A percentile compares a stretch with the other conserved stretches of the same genome.
phyloP scores from a whole-genome alignment of 2,113 vertebrate species.

The Lepus europaeus region DNA sequence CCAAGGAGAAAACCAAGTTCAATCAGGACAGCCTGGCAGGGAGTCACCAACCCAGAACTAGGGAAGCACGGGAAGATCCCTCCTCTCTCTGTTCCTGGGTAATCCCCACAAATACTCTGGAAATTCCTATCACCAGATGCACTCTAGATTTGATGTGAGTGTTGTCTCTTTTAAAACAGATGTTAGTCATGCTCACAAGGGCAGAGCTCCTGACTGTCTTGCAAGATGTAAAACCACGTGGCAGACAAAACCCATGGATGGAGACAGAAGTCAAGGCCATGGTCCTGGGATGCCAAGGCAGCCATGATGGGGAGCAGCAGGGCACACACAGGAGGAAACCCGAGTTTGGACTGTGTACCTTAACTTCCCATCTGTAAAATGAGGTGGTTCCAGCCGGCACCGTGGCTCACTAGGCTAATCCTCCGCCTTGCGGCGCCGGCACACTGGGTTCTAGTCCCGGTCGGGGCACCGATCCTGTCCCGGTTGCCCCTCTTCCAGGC shows the following conservation, averaged over 20 bases:
- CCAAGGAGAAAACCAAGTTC: not conserved
- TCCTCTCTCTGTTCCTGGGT: not conserved
- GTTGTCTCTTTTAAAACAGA: not conserved
- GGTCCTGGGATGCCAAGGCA: not conserved
- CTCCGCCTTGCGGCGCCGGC: too few relatives aligned
- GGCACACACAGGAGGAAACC: not conserved
- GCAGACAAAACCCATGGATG: not conserved
- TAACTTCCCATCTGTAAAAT: conserved; percentile 26
- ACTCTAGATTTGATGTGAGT: not conserved
- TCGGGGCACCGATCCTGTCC: too few relatives aligned
- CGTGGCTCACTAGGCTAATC: too few relatives aligned
- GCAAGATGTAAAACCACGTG: not conserved
- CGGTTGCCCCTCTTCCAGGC: too few relatives aligned
- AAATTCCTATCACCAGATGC: not conserved
- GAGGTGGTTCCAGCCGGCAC: not conserved
- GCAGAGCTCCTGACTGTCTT: not conserved
- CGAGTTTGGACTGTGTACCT: not conserved
- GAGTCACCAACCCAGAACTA: not conserved
- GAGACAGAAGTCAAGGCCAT: too few relatives aligned
- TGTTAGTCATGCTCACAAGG: not conserved
- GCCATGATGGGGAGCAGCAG: not conserved
- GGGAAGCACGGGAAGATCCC: not conserved
- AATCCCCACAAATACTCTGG: not conserved
- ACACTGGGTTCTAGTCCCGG: too few relatives aligned
- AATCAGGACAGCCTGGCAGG: not conserved